Conservation (phyloP, 2,113 vertebrate species). For the Eptatretus burgeri region DNA sequence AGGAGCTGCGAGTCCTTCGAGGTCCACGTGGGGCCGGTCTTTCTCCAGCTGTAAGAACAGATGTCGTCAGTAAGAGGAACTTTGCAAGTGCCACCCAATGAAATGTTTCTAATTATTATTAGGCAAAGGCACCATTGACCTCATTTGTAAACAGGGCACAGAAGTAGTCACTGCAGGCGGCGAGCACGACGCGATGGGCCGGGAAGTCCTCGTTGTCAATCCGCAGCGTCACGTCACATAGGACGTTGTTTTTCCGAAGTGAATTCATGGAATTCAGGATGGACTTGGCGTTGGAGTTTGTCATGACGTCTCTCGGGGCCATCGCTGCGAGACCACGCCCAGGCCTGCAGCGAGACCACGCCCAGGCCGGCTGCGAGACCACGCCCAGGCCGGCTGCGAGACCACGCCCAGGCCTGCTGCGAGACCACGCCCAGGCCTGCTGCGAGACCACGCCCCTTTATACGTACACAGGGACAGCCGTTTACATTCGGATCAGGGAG, state of each 20-base stretch:
- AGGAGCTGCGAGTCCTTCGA: slow-evolving; percentile 66
- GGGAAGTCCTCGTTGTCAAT: not conserved
- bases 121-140: slow-evolving; percentile 17
- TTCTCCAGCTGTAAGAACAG: slow-evolving; percentile 53
- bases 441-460: too few species aligned
- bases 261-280: slow-evolving; percentile 95
- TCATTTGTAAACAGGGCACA: slow-evolving; percentile 47
- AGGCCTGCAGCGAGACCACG: too few species aligned
- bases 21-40: slow-evolving; percentile 80
- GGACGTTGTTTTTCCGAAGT: slow-evolving; percentile 66
- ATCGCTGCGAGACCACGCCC: slow-evolving; percentile 16
- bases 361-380: too few species aligned
- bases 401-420: too few species aligned
- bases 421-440: too few species aligned
- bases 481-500: too few species aligned
- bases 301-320: slow-evolving; percentile 98
- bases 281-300: slow-evolving; percentile 84
- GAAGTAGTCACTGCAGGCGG: slow-evolving; percentile 5
- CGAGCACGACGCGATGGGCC: not conserved
- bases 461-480: too few species aligned
- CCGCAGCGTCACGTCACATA: not conserved
- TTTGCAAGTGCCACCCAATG: too few species aligned
- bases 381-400: too few species aligned
- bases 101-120: too few species aligned
- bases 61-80: too few species aligned